These are phyloP conservation scores for Apis dorsata DNA, from an alignment of 1,140 invertebrate genomes.

Conservation along the genomic window DNA sequence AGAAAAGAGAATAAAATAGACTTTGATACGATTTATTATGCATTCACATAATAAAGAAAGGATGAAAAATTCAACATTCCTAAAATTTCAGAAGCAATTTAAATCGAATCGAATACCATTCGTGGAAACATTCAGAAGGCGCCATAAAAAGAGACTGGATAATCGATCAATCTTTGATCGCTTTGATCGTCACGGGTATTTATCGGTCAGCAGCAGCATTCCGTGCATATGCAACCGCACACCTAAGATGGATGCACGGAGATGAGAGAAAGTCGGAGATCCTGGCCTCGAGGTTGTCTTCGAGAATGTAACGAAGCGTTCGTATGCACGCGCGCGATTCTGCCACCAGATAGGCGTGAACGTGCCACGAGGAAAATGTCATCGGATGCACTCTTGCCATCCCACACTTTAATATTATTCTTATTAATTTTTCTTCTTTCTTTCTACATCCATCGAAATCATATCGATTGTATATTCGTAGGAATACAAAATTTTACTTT, in stretches of 20 bases:
- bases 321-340: constrained; percentile 25
- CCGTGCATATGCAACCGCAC: constrained; percentile 41
- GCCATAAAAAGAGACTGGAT: not conserved
- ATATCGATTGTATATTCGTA: not conserved
- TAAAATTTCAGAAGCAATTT: too few relatives aligned
- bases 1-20: too few relatives aligned
- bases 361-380: constrained; percentile 39
- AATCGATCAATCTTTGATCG: constrained; percentile 19
- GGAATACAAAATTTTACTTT: not conserved
- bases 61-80: too few relatives aligned
- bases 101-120: too few relatives aligned
- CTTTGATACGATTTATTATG: too few relatives aligned
- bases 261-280: constrained; percentile 51
- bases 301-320: constrained; percentile 37
- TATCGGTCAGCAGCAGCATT: constrained; percentile 44
- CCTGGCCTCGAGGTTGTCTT: constrained; percentile 38
- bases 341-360: constrained; percentile 33
- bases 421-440: not conserved
- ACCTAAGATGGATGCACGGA: constrained; percentile 37
- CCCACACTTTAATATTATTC: not conserved
- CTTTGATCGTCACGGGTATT: constrained; percentile 24
- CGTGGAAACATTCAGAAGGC: not conserved
- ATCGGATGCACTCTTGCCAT: constrained; percentile 12
- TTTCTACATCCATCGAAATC: not conserved
- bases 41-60: too few relatives aligned